Percentiles rank a stretch among this genome's conserved stretches.
Conservation (phyloP, 2,797 vertebrate genomes). For the Acrocephalus scirpaceus region DNA sequence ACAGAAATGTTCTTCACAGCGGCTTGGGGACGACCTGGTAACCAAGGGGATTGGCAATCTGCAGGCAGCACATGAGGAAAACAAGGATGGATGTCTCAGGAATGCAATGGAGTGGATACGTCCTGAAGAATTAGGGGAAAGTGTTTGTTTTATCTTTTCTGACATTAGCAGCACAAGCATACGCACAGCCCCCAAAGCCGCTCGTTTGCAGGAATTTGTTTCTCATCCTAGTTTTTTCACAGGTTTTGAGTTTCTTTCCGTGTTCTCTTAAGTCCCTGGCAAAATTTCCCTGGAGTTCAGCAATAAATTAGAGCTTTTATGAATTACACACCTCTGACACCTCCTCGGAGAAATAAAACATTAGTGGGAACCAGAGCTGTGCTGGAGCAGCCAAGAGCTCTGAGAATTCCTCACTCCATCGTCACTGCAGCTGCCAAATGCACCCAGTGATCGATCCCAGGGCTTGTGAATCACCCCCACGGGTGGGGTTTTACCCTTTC, state of each 20-base stretch:
- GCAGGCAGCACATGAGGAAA: background rate
- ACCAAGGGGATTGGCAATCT: background rate
- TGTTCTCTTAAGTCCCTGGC: background rate
- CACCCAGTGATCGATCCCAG: background rate
- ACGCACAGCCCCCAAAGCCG: background rate
- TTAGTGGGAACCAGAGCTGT: background rate
- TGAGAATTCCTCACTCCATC: background rate
- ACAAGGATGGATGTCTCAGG: background rate
- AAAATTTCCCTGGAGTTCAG: slow-evolving; percentile 24
- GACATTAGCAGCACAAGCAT: background rate
- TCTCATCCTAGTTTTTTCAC: background rate
- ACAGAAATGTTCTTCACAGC: background rate
- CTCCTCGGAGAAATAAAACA: background rate
- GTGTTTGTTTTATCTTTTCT: background rate
- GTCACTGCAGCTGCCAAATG: background rate
- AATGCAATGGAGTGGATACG: background rate
- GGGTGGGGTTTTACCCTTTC: background rate
- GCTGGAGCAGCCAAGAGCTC: background rate
- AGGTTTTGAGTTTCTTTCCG: background rate
- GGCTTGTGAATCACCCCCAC: background rate
- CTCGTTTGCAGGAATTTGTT: background rate
- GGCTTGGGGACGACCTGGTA: background rate
- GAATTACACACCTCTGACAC: background rate
- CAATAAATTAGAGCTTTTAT: background rate
- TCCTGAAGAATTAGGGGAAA: background rate